phyloP scores from a whole-genome alignment of 2,797 vertebrate genomes.

The Poeciliopsis infans region DNA sequence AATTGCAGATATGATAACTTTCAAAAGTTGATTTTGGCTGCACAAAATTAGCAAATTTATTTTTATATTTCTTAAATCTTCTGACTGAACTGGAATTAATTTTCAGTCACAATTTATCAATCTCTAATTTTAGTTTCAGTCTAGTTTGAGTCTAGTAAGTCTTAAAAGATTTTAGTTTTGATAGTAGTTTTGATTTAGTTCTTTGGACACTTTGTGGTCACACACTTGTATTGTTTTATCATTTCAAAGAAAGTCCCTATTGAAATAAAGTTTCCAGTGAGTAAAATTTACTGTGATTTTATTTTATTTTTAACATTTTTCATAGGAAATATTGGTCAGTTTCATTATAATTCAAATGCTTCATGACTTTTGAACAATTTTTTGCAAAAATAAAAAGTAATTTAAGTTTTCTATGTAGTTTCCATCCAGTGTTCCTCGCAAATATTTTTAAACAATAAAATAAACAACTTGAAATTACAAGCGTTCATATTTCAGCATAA shows the following conservation, averaged over 20 bases:
- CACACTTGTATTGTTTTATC: background rate
- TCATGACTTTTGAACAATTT: background rate
- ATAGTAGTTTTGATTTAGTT: background rate
- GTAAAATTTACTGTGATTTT: background rate
- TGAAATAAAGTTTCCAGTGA: background rate
- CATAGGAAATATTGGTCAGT: background rate
- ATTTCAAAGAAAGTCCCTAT: background rate
- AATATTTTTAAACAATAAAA: background rate
- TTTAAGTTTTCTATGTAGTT: background rate
- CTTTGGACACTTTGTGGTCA: background rate
- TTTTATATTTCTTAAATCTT: background rate
- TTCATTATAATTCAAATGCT: background rate
- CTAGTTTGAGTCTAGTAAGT: background rate
- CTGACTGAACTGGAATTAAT: background rate
- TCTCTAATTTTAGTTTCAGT: background rate
- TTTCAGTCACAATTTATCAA: background rate
- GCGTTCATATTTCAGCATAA: background rate
- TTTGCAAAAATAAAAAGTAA: background rate
- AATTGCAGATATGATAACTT: constrained; percentile 18
- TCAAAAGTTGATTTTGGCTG: background rate
- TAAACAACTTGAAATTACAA: background rate
- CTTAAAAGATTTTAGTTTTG: background rate
- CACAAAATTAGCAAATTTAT: background rate
- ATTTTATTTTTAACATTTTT: background rate
- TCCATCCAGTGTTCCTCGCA: background rate